Evolutionary conservation across 2,888 invertebrate species (phyloP).

Genomic region (Nesidiocoris tenuis): DNA sequence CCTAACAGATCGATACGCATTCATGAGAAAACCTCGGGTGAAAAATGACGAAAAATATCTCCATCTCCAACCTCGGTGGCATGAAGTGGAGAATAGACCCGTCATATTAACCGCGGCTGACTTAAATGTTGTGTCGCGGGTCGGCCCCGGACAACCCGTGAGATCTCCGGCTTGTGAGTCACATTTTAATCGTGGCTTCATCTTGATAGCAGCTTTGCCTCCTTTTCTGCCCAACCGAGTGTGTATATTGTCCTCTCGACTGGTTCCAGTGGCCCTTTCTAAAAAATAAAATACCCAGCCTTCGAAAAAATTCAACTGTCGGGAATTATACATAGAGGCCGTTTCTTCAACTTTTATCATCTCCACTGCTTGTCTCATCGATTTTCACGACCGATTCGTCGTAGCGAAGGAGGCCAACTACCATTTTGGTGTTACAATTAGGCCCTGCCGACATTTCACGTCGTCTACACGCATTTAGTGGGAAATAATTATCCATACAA

Average conservation of each 20-base stretch:
- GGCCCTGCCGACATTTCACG: no score
- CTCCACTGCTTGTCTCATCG: not conserved
- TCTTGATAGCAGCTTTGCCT: conserved; percentile 19
- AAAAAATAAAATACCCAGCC: not conserved
- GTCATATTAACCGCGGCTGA: conserved; percentile 22
- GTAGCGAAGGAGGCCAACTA: no score
- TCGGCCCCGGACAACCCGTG: not conserved
- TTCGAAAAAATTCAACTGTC: not conserved
- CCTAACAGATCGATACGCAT: no score
- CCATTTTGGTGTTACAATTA: no score
- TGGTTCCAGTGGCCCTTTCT: conserved; percentile 12
- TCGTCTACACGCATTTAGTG: no score
- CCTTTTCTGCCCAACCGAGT: conserved; percentile 20
- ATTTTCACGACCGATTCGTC: not conserved
- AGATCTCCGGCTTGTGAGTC: conserved; percentile 19
- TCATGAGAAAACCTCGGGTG: no score
- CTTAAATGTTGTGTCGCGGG: conserved; percentile 16
- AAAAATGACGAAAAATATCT: not conserved
- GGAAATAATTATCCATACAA: no score
- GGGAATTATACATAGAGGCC: not conserved
- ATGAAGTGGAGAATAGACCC: not conserved
- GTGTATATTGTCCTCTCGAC: conserved; percentile 18
- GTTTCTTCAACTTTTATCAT: not conserved
- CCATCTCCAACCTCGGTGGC: not conserved
- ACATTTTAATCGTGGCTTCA: conserved; percentile 32